Base-by-base conservation (phyloP, 2,797 vertebrate species). In the Neosalanx taihuensis region DNA sequence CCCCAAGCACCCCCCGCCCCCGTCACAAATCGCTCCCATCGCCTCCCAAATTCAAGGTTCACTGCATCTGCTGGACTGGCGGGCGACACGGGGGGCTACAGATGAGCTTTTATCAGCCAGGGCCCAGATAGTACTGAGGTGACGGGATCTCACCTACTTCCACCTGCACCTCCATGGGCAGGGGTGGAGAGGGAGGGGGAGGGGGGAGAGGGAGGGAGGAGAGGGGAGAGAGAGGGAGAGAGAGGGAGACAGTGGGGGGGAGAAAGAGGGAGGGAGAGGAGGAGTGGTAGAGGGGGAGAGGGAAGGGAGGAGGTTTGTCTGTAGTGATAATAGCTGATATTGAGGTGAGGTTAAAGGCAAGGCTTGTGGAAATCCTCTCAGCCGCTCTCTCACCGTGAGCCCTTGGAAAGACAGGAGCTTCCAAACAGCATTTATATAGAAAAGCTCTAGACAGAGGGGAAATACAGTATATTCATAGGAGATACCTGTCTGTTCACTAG, bases 81-180 rank as follows among this genome's bases (percentile, higher is more conserved):
- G 75, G 92, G 92, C 90, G 72, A 75, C 70, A 81, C 84, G 78
- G 73, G 87, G 87, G 72, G 88, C 83, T 79, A 86, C 90, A 86
- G 89, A 87, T 86, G 87, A 91, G 90, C 90, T 91, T 92, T 93
- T 92, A 93, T 94, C 92, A 91, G 88, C 81, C 79, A 64, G 69
- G 72, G 86, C 88, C 89, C 90, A 92, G 91, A 90, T 89, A 90
- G 88, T 88, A 89, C 86, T 78, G 83, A 77, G 72, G 81, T 66
- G 65, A 70, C 68, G 35, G 73, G 87, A 82, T 76, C 84, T 26
- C 57, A n/a, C 56, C 56, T 6, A 57, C 64, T 20, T 20, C 35
- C 61, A 33, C 85, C 87, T 87, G 89, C 89, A 89, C 85, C 83
- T 86, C 85, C 82, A 75, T 80, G 87, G 85, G 88, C 83, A 85